These are phyloP conservation scores for Heteropelma amictum DNA, from an alignment of 2,888 invertebrate species.

Conservation along the genomic window DNA sequence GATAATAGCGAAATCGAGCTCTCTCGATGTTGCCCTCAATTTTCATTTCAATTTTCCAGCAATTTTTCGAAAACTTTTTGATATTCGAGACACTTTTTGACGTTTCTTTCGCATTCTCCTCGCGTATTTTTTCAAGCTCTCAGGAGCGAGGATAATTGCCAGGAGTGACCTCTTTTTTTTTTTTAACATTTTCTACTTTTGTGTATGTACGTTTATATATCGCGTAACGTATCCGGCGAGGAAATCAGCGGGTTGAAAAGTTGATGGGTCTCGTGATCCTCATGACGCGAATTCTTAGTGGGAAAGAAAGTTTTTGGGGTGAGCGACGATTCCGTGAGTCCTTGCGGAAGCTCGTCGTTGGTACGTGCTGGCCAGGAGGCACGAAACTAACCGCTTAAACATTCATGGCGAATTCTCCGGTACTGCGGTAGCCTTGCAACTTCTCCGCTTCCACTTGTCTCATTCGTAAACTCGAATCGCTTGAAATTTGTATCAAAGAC, in stretches of 20 bases:
- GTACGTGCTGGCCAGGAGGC: slow-evolving; percentile 38
- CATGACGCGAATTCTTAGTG: slow-evolving; percentile 7
- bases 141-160: too few species aligned
- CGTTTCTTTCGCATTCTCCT: too few species aligned
- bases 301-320: slow-evolving; percentile 26
- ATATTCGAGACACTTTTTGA: too few species aligned
- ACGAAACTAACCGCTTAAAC: slow-evolving; percentile 42
- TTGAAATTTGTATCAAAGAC: slow-evolving; percentile 3
- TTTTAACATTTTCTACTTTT: not conserved
- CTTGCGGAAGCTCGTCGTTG: slow-evolving; percentile 35
- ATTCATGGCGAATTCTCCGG: slow-evolving; percentile 31
- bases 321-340: slow-evolving; percentile 24
- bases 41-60: too few species aligned
- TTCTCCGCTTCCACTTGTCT: not conserved
- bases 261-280: slow-evolving; percentile 8
- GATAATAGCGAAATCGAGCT: too few species aligned
- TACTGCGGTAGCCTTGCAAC: not conserved
- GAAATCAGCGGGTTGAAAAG: slow-evolving; percentile 16
- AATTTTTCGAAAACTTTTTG: too few species aligned
- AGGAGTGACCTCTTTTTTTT: too few species aligned
- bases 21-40: too few species aligned
- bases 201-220: not conserved
- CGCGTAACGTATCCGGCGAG: not conserved
- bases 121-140: too few species aligned
- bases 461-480: slow-evolving; percentile 20